phyloP scores from a whole-genome alignment of 2,113 vertebrate genomes.

The Crotalus helleri region DNA sequence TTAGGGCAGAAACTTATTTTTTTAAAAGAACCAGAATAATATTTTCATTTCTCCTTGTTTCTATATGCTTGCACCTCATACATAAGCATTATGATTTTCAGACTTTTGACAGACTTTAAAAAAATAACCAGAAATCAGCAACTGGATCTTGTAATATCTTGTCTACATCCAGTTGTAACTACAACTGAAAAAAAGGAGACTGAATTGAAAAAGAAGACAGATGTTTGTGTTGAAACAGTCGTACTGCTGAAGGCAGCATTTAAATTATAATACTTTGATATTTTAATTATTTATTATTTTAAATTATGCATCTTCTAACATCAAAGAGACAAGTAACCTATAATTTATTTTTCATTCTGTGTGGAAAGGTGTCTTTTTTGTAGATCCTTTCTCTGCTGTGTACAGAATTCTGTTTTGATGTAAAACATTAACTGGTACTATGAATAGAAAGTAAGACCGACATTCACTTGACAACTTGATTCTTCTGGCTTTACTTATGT shows the following conservation, averaged over 20 bases:
- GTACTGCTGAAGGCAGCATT: slow-evolving; percentile 62
- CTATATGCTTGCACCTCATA: slow-evolving; percentile 12
- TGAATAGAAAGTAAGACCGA: slow-evolving; percentile 35
- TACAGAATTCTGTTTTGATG: slow-evolving; percentile 58
- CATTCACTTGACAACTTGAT: neutral
- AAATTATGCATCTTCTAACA: slow-evolving; percentile 73
- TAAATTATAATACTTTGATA: slow-evolving; percentile 71
- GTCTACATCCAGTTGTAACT: slow-evolving; percentile 39
- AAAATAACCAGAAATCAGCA: slow-evolving; percentile 50
- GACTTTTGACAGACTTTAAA: slow-evolving; percentile 56
- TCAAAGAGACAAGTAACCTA: slow-evolving; percentile 69
- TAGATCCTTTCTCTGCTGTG: slow-evolving; percentile 53
- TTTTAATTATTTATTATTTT: slow-evolving; percentile 77
- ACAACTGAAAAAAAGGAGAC: slow-evolving; percentile 37
- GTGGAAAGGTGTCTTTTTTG: slow-evolving; percentile 62
- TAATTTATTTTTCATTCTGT: slow-evolving; percentile 76
- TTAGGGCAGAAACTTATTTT: neutral
- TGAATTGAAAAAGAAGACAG: slow-evolving; percentile 46
- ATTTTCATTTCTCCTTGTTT: slow-evolving; percentile 18
- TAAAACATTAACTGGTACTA: slow-evolving; percentile 52
- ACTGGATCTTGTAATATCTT: slow-evolving; percentile 49
- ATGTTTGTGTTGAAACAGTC: slow-evolving; percentile 49
- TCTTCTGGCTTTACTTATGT: slow-evolving; percentile 3
- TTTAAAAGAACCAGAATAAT: slow-evolving; percentile 32
- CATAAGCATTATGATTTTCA: slow-evolving; percentile 45